A percentile compares a stretch with the other conserved stretches of the same genome.
Conservation (phyloP, 2,888 invertebrate species). For the Alloscopus bannaensis region DNA sequence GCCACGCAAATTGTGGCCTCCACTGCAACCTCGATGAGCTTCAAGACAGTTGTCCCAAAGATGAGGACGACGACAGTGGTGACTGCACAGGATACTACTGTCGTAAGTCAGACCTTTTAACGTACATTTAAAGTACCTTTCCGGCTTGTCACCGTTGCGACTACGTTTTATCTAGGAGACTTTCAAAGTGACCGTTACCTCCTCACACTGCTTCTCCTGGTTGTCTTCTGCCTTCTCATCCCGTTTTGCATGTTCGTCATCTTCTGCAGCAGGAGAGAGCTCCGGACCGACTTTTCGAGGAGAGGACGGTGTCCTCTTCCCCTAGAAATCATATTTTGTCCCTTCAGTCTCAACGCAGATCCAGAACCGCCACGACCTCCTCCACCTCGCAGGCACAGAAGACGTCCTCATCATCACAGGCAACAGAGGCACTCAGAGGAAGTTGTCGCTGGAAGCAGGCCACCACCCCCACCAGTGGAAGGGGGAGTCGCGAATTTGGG, state of each 20-base stretch:
- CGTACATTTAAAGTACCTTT: background rate
- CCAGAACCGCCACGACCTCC: background rate
- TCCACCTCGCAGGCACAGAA: background rate
- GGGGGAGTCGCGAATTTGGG: constrained; percentile 18
- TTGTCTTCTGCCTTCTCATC: constrained; percentile 34
- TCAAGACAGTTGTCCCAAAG: background rate
- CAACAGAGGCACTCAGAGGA: background rate
- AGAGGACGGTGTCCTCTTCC: constrained; percentile 40
- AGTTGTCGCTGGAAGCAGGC: background rate
- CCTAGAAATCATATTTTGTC: constrained; percentile 44
- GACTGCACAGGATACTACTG: constrained; percentile 31
- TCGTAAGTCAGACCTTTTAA: constrained; percentile 1
- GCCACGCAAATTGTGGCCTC: constrained; percentile 63
- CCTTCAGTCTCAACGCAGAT: constrained; percentile 35
- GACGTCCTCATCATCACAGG: background rate
- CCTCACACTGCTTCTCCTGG: constrained; percentile 22
- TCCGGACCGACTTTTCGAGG: constrained; percentile 11
- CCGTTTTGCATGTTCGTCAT: constrained; percentile 37
- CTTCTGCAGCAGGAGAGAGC: constrained; percentile 29
- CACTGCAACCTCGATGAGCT: constrained; percentile 59
- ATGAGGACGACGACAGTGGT: background rate
- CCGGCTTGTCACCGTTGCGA: background rate
- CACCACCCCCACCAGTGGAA: background rate
- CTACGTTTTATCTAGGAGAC: constrained; percentile 6
- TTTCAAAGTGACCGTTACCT: constrained; percentile 33